phyloP scores from a whole-genome alignment of 2,888 invertebrate genomes.

The Drosophila robusta region DNA sequence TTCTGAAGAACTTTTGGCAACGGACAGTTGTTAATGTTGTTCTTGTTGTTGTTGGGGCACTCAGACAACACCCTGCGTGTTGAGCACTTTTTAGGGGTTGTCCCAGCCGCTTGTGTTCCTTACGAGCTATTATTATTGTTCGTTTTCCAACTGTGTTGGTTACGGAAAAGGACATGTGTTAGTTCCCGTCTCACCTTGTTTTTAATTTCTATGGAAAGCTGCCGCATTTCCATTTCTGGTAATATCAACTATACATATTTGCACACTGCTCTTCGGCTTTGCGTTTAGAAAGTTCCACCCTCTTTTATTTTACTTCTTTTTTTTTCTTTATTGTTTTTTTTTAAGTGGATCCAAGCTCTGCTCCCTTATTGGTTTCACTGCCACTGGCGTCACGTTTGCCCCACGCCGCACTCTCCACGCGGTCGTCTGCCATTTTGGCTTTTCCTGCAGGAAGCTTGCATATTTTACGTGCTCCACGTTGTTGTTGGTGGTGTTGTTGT shows the following conservation, averaged over 20 bases:
- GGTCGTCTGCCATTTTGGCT: constrained; percentile 67
- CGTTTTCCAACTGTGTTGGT: constrained; percentile 25
- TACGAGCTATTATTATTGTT: constrained; percentile 25
- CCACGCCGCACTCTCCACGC: constrained; percentile 10
- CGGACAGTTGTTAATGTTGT: constrained; percentile 2
- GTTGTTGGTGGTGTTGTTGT: constrained; percentile 14
- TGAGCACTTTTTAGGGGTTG: constrained; percentile 49
- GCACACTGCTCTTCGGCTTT: background rate
- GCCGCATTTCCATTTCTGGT: constrained; percentile 7
- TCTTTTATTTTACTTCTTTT: background rate
- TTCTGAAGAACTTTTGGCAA: background rate
- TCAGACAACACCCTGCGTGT: constrained; percentile 60
- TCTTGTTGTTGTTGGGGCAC: constrained; percentile 23
- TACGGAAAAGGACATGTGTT: constrained; percentile 2
- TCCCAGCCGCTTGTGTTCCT: constrained; percentile 4
- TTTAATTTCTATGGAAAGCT: constrained; percentile 4
- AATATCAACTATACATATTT: constrained; percentile 11
- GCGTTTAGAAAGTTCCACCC: constrained; percentile 54
- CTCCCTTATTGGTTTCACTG: constrained; percentile 47
- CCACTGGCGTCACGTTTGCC: constrained; percentile 54
- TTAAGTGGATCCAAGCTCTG: constrained; percentile 20
- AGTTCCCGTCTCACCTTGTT: constrained; percentile 21
- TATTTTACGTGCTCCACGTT: constrained; percentile 65
- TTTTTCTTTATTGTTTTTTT: background rate
- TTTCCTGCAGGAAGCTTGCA: constrained; percentile 79